Base-by-base conservation (phyloP, 2,797 vertebrate species). In the Halcyon smyrnensis region DNA sequence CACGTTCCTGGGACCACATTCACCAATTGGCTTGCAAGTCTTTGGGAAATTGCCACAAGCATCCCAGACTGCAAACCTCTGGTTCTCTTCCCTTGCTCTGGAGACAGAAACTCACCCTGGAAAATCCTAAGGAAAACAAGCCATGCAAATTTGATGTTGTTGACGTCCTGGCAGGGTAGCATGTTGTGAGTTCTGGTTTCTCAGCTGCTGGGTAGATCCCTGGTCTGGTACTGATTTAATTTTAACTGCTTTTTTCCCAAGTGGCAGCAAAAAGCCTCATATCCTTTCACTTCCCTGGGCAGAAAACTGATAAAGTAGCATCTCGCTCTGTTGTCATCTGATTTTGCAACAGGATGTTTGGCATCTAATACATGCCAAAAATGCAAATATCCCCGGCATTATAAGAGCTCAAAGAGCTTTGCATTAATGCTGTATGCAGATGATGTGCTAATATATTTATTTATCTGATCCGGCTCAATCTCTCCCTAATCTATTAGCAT, bases 381-480 rank as follows among this genome's bases (percentile, higher is more conserved):
- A 84, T 17, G 83, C 93, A 90, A 93, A 90, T 84, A 94, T 86
- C 46, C 50, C 3, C 0, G 1, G 92, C 75, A 89, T 95, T 96
- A 94, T 64, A 32, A 84, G 69, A 69, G 83, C 91, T 96, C 85
- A 95, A 71, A 79, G 69, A 94, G 94, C 50, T 97, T 93, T 93
- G 70, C 82, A 45, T 76, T 96, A 95, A 91, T 95, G 84, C 74
- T 86, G 59, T 70, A 70, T 69, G 82, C 91, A 88, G 95, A 96
- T 95, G 84, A 94, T 73, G 69, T 1, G 1, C 73, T 96, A 93
- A 96, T 94, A 93, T 84, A 82, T 91, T 93, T 84, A 82, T 91
- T 93, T 92, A 95, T 91, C 87, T 95, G 87, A 97, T 96, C 95
- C 95, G 76, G 59, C 69, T 95, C 87, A 86, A 90, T 88, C 94